Base-by-base conservation (phyloP, 2,888 invertebrate genomes). In the Phengaris arion region DNA sequence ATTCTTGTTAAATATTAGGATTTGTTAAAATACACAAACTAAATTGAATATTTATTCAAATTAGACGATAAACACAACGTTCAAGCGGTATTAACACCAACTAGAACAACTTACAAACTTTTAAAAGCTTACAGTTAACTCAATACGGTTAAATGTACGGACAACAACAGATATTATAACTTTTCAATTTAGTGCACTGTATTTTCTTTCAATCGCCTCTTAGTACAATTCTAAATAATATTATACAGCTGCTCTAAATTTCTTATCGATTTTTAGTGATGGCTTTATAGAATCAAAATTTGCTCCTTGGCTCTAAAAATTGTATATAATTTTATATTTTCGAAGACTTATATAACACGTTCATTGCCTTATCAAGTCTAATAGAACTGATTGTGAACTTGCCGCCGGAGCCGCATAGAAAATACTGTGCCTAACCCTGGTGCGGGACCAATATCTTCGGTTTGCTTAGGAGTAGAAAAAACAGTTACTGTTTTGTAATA, bases 91-190 rank as follows among this genome's bases (percentile, higher is more conserved):
- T 45, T 45, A 45, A 64, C 64, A 35, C 12, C 35, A 64, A 64
- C 12, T 64, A 12, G 6, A 64, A 64, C 64, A 64, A 64, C 64
- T 64, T 45, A 45, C 45, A 35, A 64, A 64, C 64, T 64, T 64
- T 64, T 45, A 64, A 64, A 64, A 64, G 35, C 35, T 64, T 64
- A 45, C 35, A 64, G 64, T 64, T 64, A 64, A 45, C 64, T 64
- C 35, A 35, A 64, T 64, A 64, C 35, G 10, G 35, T 64, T 35
- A 64, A 64, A 35, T 64, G 64, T 64, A 2, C 64, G 64, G 64
- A 45, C 64, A 64, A 64, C 13, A 64, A 35, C 35, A 64, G 64
- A 35, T 64, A 64, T 64, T 64, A 45, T 64, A 64, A 64, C 35
- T 64, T 64, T 35, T 35, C 1, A 35, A 35, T 35, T 35, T 35